phyloP scores from a whole-genome alignment of 2,113 vertebrate genomes.

The Prionailurus bengalensis region DNA sequence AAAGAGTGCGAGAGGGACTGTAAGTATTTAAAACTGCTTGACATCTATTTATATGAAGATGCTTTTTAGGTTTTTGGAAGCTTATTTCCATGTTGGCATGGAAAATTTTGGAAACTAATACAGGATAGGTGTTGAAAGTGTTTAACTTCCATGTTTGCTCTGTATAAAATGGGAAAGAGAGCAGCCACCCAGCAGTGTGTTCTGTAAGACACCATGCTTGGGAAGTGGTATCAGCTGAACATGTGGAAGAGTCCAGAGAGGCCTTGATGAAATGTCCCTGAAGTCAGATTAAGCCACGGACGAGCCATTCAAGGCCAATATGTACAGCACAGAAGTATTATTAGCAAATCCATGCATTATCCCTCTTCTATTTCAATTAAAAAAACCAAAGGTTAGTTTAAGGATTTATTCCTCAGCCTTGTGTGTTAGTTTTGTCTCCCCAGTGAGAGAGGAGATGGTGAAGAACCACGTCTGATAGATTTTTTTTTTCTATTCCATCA shows the following conservation, averaged over 20 bases:
- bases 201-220: background rate
- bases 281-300: conserved; percentile 41
- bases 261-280: conserved; percentile 13
- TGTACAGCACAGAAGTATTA: conserved; percentile 8
- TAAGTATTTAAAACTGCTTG: conserved; percentile 72
- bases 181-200: background rate
- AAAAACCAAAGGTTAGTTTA: conserved; percentile 52
- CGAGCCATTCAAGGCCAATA: background rate
- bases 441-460: background rate
- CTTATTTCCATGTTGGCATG: conserved; percentile 55
- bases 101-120: conserved; percentile 47
- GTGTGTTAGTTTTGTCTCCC: conserved; percentile 10
- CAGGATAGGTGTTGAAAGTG: conserved; percentile 43
- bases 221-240: background rate
- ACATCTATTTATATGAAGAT: conserved; percentile 28
- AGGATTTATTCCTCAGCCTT: conserved; percentile 11
- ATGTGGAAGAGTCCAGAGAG: background rate
- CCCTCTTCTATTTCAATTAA: conserved; percentile 48
- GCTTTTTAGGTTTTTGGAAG: conserved; percentile 54
- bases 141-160: conserved; percentile 40
- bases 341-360: conserved; percentile 49
- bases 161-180: background rate
- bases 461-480: background rate
- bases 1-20: conserved; percentile 31
- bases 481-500: background rate